Base-by-base conservation (phyloP, 2,113 vertebrate genomes). In the Oenanthe melanoleuca region DNA sequence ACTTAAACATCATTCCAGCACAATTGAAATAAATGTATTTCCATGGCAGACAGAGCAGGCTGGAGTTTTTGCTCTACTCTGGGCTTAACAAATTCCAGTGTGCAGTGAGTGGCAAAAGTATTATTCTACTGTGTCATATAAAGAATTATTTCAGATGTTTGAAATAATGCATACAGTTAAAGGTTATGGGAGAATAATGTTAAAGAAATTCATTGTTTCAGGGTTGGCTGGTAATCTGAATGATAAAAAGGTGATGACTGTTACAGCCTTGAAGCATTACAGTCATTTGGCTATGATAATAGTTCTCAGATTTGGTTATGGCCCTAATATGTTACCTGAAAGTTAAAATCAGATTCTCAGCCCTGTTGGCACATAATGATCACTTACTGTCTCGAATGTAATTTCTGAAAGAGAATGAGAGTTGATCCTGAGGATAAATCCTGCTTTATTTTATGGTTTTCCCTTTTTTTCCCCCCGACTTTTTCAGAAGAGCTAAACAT, bases 271-370 rank as follows among this genome's bases (percentile, higher is more conserved):
- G 79, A 95, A 96, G 92, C 95, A 95, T 95, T 92, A 94, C 91
- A 95, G 88, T 86, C 93, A 96, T 97, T 95, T 92, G 85, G 56
- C 87, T 94, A 93, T 71, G 88, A 96, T 94, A 96, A 92, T 96
- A 95, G 92, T 96, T 66, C 81, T 96, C 85, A 96, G 83, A 88
- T 94, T 84, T 92, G 89, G 49, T 92, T 93, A 94, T 88, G 81
- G 63, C 92, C 91, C 65, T 96, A 95, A 94, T 95, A 89, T 60
- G 89, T 97, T 95, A 93, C 86, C 74, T 92, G 88, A 79, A 94
- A 96, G 88, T 96, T 95, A 92, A 97, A 95, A 97, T 88, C 88
- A 49, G 69, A 79, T 93, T 92, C 93, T 59, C 49, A 45, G 88
- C 44, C 81, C 91, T 89, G 61, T 70, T 84, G 65, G 80, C 90